phyloP scores from a whole-genome alignment of 2,888 invertebrate genomes.

The Ommatoiulus sabulosus region DNA sequence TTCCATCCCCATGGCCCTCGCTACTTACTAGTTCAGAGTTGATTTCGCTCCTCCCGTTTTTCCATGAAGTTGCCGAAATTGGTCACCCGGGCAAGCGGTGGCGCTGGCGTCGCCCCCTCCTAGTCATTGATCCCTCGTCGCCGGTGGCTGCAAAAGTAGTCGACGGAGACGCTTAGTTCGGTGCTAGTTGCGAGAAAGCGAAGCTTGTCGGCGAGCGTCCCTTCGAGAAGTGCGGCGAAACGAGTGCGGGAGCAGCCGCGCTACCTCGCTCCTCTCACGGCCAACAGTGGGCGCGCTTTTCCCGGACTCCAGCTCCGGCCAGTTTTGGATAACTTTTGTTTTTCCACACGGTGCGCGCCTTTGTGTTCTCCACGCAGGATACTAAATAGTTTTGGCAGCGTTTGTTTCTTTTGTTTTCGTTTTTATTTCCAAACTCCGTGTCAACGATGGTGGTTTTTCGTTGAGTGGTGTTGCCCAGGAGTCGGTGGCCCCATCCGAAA shows the following conservation, averaged over 20 bases:
- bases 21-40: no score
- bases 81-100: background rate
- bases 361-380: background rate
- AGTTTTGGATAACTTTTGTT: conserved; percentile 4
- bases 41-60: no score
- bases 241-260: background rate
- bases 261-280: background rate
- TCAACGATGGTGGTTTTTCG: background rate
- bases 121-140: conserved; percentile 1
- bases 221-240: background rate
- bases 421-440: background rate
- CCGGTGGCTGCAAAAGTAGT: background rate
- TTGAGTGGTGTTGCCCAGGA: background rate
- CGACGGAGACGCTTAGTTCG: background rate
- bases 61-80: background rate
- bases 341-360: background rate
- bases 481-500: background rate
- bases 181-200: background rate
- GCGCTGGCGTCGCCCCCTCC: background rate
- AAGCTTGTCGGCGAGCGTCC: background rate
- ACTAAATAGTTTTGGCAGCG: background rate
- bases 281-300: background rate
- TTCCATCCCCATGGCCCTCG: no score
- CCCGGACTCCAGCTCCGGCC: background rate
- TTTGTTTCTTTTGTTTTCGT: no score